Base-by-base conservation (phyloP, 1,140 invertebrate genomes). In the Drosophila willistoni region DNA sequence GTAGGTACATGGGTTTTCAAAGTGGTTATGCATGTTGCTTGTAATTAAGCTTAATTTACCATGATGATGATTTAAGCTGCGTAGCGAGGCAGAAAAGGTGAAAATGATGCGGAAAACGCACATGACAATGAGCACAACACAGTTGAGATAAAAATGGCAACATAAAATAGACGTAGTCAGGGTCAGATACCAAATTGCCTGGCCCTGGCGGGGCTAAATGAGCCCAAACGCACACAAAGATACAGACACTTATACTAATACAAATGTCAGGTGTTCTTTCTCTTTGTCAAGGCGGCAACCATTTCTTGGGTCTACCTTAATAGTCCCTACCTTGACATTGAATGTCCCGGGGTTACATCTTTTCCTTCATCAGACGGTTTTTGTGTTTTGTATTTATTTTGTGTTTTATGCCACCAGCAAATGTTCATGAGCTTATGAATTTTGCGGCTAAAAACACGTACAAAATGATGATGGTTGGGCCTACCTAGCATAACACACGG, bases 61-160 rank as follows among this genome's bases (percentile, higher is more conserved):
- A 73, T 79, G 85, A 86, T 79, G 85, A 86, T 87, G 83, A 87
- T 86, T 86, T 86, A 87, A 86, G 79, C 79, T 79, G 79, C 69
- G 66, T 70, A 87, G 25, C 83, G 55, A 70, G 54, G 83, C 79
- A 82, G 57, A 86, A 79, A 74, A 87, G 67, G 77, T 77, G 72
- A 83, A 87, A 78, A 78, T 78, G 75, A 68, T 67, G 68, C 75
- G 75, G 75, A 77, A 77, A 77, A 77, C 73, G 73, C 73, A 77
- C 73, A 77, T 70, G 73, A 77, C 73, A 77, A 77, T 77, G 75
- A 71, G 74, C 73, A 41, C 64, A 69, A 72, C 10, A 22, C 62
- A 68, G 66, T 41, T 54, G 54, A 78, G 82, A 79, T 81, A 85
- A 75, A 86, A 79, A 76, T 70, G 70, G 56, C 74, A 73, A 65